phyloP scores from a whole-genome alignment of 2,113 vertebrate species.

The Platichthys stellatus region DNA sequence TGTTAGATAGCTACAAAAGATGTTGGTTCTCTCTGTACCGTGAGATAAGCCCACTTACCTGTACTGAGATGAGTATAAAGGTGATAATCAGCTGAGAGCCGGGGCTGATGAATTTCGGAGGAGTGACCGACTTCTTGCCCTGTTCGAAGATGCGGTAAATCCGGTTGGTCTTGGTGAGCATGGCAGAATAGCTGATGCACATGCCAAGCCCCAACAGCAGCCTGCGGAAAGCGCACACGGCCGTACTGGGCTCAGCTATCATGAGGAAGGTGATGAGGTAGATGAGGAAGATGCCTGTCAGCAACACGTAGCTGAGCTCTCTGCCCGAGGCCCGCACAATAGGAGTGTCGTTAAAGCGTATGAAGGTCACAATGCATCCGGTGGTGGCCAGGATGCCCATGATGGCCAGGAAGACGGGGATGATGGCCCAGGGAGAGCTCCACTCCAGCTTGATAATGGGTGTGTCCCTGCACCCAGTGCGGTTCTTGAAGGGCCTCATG shows the following conservation, averaged over 20 bases:
- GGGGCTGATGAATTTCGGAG: constrained; percentile 88
- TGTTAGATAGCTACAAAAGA: not conserved
- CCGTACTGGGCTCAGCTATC: constrained; percentile 81
- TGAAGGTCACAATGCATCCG: constrained; percentile 81
- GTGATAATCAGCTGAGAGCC: constrained; percentile 89
- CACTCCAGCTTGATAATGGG: constrained; percentile 87
- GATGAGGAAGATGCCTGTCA: constrained; percentile 83
- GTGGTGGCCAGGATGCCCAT: constrained; percentile 84
- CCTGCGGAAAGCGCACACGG: constrained; percentile 82
- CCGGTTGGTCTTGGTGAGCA: constrained; percentile 89
- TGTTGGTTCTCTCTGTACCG: too few relatives aligned
- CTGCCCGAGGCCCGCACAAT: constrained; percentile 87
- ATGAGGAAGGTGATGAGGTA: constrained; percentile 85
- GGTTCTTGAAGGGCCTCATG: constrained; percentile 83
- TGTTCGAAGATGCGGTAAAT: constrained; percentile 91
- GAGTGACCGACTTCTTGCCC: constrained; percentile 86
- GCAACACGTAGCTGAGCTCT: constrained; percentile 87
- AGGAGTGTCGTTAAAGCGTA: constrained; percentile 87
- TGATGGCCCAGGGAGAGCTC: constrained; percentile 85
- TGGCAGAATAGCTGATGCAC: constrained; percentile 85
- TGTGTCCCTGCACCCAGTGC: constrained; percentile 82
- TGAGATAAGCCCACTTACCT: constrained; percentile 50
- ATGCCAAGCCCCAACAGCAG: constrained; percentile 82
- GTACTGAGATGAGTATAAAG: constrained; percentile 83
- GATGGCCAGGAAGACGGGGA: constrained; percentile 85